phyloP scores from a whole-genome alignment of 2,797 vertebrate genomes.

The Carapus acus region DNA sequence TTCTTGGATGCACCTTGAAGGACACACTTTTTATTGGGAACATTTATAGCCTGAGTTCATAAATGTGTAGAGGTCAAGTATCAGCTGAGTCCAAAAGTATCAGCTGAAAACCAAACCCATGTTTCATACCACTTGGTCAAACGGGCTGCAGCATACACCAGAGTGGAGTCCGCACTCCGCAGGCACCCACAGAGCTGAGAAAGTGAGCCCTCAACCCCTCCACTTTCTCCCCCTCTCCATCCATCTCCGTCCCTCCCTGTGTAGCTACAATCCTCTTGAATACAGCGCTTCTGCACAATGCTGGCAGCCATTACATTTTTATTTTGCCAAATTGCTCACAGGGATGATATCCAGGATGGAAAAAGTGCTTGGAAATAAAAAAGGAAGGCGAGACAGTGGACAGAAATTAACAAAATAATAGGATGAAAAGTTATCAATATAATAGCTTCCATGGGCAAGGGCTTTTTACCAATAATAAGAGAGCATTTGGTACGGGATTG shows the following conservation, averaged over 20 bases:
- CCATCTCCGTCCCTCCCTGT: slow-evolving; percentile 19
- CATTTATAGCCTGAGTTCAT: not conserved
- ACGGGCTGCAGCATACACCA: slow-evolving; percentile 42
- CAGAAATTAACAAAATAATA: slow-evolving; percentile 13
- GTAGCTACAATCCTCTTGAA: slow-evolving; percentile 33
- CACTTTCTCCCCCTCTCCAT: slow-evolving; percentile 27
- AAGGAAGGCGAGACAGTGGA: slow-evolving; percentile 11
- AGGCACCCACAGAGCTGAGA: slow-evolving; percentile 37
- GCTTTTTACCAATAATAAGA: slow-evolving; percentile 38
- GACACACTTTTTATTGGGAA: not conserved
- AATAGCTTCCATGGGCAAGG: slow-evolving; percentile 26
- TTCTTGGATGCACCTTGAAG: not conserved
- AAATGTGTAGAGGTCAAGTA: not conserved
- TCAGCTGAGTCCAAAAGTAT: slow-evolving; percentile 12
- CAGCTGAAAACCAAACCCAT: slow-evolving; percentile 34
- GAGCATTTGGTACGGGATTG: slow-evolving; percentile 9
- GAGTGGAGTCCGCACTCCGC: slow-evolving; percentile 39
- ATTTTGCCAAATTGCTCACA: slow-evolving; percentile 53
- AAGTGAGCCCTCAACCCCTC: slow-evolving; percentile 21
- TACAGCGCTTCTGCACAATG: slow-evolving; percentile 25
- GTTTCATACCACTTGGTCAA: slow-evolving; percentile 27
- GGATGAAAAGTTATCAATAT: slow-evolving; percentile 24
- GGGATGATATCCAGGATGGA: slow-evolving; percentile 38
- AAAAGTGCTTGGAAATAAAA: slow-evolving; percentile 41
- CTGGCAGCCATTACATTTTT: slow-evolving; percentile 49